Base-by-base conservation (phyloP, 2,888 invertebrate species). In the Agelastica alni region DNA sequence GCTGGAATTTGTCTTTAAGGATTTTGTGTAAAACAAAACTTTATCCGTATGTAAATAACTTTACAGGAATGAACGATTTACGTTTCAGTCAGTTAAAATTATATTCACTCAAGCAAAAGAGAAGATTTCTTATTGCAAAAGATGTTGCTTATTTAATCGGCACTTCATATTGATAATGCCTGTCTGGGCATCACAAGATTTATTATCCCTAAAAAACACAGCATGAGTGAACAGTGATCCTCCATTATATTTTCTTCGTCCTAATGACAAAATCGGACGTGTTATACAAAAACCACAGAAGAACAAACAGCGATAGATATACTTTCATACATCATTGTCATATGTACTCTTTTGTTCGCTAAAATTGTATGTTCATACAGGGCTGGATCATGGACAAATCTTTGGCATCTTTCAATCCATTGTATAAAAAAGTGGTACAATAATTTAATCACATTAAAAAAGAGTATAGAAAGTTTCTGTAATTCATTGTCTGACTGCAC, bases 291-390 rank as follows among this genome's bases (percentile, higher is more conserved):
- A 17, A 47, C 46, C 28, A 18, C 31, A 26, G 34, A 47, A 41
- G 20, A 47, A 51, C 51, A 45, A 52, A 45, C 39, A 31, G 14
- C 31, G 37, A 46, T 52, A 51, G 39, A 45, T 42, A 55, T 45
- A 39, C 51, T 45, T 51, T 46, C 43, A 55, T 55, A 51, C 51
- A 55, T 55, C 55, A 55, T 51, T 55, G 55, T 51, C 51, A 55
- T 26, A 37, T 14, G 28, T 14, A 31, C 22, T 41, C 51, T 44
- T 55, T 55, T 55, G 55, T 54, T 39, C 45, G n/a, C 44, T 26
- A 26, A 32, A 46, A 52, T 28, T 37, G 48, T 48, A 22, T 41
- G 20, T 48, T 39, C 18, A 10, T 39, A 12, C 37, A 20, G 37
- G 12, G 12, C 2, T 18, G 18, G 10, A 18, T 36, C 6, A 4